These are phyloP conservation scores for Anableps anableps DNA, from an alignment of 2,797 vertebrate genomes.

Conservation along the genomic window DNA sequence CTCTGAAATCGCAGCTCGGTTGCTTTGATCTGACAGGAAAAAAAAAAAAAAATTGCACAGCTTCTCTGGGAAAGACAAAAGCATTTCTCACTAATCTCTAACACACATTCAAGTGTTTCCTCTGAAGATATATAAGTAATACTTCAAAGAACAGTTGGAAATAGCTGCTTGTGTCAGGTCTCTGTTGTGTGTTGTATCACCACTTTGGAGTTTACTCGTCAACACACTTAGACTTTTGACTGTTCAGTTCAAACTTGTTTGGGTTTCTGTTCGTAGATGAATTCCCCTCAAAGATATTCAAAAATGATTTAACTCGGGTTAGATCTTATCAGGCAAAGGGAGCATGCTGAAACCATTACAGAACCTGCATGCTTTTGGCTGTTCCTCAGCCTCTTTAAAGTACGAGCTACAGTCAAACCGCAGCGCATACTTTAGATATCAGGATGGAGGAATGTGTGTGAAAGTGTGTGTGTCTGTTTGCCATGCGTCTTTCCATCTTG, in stretches of 20 bases:
- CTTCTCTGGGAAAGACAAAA: conserved; percentile 20
- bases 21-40: conserved; percentile 43
- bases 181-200: background rate
- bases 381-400: conserved; percentile 38
- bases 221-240: background rate
- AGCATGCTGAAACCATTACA: conserved; percentile 51
- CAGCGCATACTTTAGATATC: conserved; percentile 67
- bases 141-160: conserved; percentile 24
- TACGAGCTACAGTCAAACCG: conserved; percentile 42
- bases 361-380: conserved; percentile 13
- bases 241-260: conserved; percentile 4
- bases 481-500: conserved; percentile 70
- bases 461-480: conserved; percentile 74
- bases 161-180: conserved; percentile 9
- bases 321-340: conserved; percentile 8
- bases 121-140: conserved; percentile 31
- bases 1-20: conserved; percentile 13
- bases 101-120: conserved; percentile 31
- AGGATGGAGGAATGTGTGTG: conserved; percentile 75
- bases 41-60: conserved; percentile 11
- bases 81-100: conserved; percentile 25
- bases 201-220: background rate
- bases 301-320: conserved; percentile 14
- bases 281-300: conserved; percentile 17
- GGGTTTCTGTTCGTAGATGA: background rate